Evolutionary conservation across 1,140 invertebrate genomes (phyloP), one percentile per base, ranked within the genome.

Genomic region (Pseudomyrmex dendroicus): DNA sequence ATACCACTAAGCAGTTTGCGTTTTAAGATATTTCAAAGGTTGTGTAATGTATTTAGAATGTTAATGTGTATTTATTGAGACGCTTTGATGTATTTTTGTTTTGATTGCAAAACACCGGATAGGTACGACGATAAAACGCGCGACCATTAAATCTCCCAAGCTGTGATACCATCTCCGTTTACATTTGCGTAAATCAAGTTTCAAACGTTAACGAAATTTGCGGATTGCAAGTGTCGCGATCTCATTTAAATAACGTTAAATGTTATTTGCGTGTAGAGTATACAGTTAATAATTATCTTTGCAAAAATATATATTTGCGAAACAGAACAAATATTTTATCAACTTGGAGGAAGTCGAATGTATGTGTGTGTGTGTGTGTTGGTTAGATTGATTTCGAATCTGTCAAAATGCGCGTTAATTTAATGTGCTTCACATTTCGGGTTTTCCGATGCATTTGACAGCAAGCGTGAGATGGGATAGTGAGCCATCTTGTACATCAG

Each of bases 351-450:
- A 35, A 15, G 3, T 17, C 25, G 17, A 7, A 57, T 48, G 20
- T 20, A 57, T 48, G 20, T 20, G 20, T 20, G 20, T 20, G 20
- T 50, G 54, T 35, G 35, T 7, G 2, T 35, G 35, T 35, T 35
- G 35, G 5, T 35, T 35, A 7, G 35, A 35, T 35, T 35, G 35
- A 35, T 35, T 35, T 35, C 0, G 35, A 5, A 44, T 50, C 17
- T 63, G 48, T 25, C 62, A 63, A 82, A 73, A 73, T 17, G 22
- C 59, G 68, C 56, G 48, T 82, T 82, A 82, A 73, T 74, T 50
- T 63, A 74, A 82, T 82, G 72, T 82, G 57, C 56, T 61, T 50
- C 44, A 63, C 61, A 73, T 82, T 73, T 62, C 68, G 73, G 59
- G 59, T 54, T 73, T 82, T 73, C 57, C 25, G 68, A 73, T 73